Base-by-base conservation (phyloP, 2,797 vertebrate genomes). In the Petrocephalus sullivani region DNA sequence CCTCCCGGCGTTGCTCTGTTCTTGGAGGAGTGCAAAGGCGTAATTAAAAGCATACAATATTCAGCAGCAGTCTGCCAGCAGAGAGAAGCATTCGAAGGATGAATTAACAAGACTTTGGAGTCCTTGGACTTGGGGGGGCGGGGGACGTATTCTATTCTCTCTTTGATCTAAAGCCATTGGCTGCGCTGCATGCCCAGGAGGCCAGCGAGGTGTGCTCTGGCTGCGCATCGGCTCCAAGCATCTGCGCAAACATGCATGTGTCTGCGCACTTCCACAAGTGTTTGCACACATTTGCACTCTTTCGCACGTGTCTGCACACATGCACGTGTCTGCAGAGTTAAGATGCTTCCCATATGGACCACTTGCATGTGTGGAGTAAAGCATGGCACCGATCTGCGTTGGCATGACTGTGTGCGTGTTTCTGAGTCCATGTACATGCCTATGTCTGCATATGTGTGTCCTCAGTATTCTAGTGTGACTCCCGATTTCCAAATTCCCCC, bases 21-120 rank as follows among this genome's bases (percentile, higher is more conserved):
- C 21, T 53, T 83, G 81, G 23, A 37, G 16, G 16, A 46, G 33
- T 46, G 12, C 16, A 21, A 83, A 83, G 81, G 41, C 19, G 9
- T 83, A 83, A 83, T 83, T 83, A 83, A 83, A 83, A 83, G 37
- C 81, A 83, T 83, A 10, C 19, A 51, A 83, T 49, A 83, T 83
- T 83, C 81, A 83, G 81, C 81, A 83, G 81, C 19, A 53, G 23
- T 83, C 41, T 83, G 41, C 81, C 37, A 2, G 81, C 16, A 16
- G 41, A 49, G 46, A 53, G 49, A 21, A 83, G 16, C n/a, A 14
- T 83, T 53, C n/a, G 3, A n/a, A 83, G 81, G 49, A 83, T 83
- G 19, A 49, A 83, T 83, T 41, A 83, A 83, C 19, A 8, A 41
- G 37, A 46, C 41, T 51, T 19, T 82, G 46, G 19, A 83, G 81